These are phyloP conservation scores for Coccyzus lansbergi DNA, from an alignment of 2,797 vertebrate genomes.

Conservation along the genomic window DNA sequence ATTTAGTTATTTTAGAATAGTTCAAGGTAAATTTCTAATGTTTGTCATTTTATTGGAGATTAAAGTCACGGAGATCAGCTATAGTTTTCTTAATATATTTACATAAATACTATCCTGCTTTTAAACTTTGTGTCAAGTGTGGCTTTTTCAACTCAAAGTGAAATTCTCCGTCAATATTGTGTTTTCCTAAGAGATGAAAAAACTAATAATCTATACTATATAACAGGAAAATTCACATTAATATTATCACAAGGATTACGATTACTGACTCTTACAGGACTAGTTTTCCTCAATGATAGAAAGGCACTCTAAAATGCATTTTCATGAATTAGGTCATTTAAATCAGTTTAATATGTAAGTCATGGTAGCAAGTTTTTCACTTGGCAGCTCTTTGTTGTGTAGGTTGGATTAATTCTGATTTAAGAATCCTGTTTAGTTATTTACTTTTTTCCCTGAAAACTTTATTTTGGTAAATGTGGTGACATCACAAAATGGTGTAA, in stretches of 20 bases:
- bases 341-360: constrained; percentile 51
- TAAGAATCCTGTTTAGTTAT: neutral
- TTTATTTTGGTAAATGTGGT: constrained; percentile 33
- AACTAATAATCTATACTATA: constrained; percentile 31
- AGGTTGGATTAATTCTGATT: constrained; percentile 24
- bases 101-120: constrained; percentile 14
- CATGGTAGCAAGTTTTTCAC: constrained; percentile 33
- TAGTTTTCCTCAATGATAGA: constrained; percentile 7
- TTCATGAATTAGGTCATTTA: constrained; percentile 58
- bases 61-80: neutral
- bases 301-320: constrained; percentile 38
- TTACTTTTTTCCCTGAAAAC: neutral
- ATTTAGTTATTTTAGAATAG: neutral
- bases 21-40: neutral
- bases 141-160: constrained; percentile 23
- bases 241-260: constrained; percentile 13
- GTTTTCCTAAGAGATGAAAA: constrained; percentile 44
- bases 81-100: constrained; percentile 50
- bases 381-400: constrained; percentile 44
- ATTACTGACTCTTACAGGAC: constrained; percentile 32
- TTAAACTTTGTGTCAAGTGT: constrained; percentile 48
- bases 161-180: constrained; percentile 45
- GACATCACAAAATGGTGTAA: constrained; percentile 37
- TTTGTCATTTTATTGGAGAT: neutral
- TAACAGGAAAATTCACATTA: constrained; percentile 44